Percentiles rank a stretch among this genome's conserved stretches.
Evolutionary conservation across 2,113 vertebrate genomes (phyloP).

Genomic region (Galeopterus variegatus): DNA sequence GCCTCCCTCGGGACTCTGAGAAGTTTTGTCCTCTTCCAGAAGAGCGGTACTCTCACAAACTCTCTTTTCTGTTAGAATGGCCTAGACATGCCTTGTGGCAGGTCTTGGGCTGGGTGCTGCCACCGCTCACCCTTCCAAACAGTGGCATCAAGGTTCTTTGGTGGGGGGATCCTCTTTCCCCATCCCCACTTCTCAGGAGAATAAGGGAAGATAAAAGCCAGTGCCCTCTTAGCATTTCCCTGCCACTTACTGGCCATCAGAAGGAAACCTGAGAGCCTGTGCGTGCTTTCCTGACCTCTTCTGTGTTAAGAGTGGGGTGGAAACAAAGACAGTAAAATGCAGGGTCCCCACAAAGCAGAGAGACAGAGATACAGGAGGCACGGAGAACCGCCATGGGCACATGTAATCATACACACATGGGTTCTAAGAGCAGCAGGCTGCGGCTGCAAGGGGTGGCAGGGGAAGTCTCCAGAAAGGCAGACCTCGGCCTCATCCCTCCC

Average conservation of each 20-base stretch:
- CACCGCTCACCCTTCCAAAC: background rate
- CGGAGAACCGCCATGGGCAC: background rate
- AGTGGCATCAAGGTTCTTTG: background rate
- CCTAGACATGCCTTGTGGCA: background rate
- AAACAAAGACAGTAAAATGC: background rate
- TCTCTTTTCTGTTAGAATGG: background rate
- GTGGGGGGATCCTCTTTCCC: background rate
- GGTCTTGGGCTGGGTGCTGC: background rate
- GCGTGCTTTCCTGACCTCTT: background rate
- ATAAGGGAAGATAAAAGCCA: background rate
- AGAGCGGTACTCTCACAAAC: background rate
- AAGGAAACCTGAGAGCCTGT: too few species aligned
- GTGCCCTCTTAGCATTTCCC: background rate
- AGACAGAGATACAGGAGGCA: background rate
- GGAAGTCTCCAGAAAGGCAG: background rate
- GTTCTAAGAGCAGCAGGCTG: background rate
- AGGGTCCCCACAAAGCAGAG: background rate
- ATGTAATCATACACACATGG: accelerated
- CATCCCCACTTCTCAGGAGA: background rate
- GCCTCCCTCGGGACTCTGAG: background rate
- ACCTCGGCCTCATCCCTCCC: background rate
- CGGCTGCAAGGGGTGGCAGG: background rate
- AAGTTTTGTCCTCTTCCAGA: background rate
- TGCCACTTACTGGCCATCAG: background rate
- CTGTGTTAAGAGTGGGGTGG: background rate